Conservation (phyloP, 2,888 invertebrate species). For the Cheiracanthium punctorium region DNA sequence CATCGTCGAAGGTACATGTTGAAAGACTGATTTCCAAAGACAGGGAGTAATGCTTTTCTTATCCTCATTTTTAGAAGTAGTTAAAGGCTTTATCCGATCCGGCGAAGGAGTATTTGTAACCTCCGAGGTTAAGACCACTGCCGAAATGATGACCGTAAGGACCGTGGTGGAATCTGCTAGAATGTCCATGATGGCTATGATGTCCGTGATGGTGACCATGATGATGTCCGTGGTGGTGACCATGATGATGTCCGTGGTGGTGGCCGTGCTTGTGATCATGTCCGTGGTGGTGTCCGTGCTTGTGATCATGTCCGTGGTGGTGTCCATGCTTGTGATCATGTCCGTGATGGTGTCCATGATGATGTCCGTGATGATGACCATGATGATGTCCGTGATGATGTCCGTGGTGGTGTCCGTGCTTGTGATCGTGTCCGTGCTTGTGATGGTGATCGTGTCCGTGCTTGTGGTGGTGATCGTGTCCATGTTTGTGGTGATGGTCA, state of each 20-base stretch:
- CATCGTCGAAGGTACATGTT: background rate
- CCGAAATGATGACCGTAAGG: slow-evolving; percentile 20
- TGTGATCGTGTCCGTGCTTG: slow-evolving; percentile 21
- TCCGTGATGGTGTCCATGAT: slow-evolving; percentile 14
- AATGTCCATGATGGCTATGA: slow-evolving; percentile 15
- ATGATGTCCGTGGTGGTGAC: slow-evolving; percentile 22
- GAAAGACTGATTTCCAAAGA: background rate
- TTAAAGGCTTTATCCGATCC: slow-evolving; percentile 33
- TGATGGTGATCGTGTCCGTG: slow-evolving; percentile 40
- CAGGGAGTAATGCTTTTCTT: too few relatives aligned
- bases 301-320: slow-evolving; percentile 23
- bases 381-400: slow-evolving; percentile 29
- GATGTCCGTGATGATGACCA: slow-evolving; percentile 25
- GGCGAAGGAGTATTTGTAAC: slow-evolving; percentile 50
- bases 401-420: slow-evolving; percentile 25
- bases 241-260: slow-evolving; percentile 12
- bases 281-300: slow-evolving; percentile 16
- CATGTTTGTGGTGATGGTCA: slow-evolving; percentile 26
- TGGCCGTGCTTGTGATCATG: slow-evolving; percentile 28
- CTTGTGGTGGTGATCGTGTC: slow-evolving; percentile 17
- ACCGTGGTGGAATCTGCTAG: slow-evolving; percentile 3
- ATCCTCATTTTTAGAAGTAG: slow-evolving; percentile 1
- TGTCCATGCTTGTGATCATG: slow-evolving; percentile 25
- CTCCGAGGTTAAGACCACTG: slow-evolving; percentile 30
- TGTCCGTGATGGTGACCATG: slow-evolving; percentile 33